These are phyloP conservation scores for Lepidurus arcticus DNA, from an alignment of 1,140 invertebrate genomes.

Conservation along the genomic window DNA sequence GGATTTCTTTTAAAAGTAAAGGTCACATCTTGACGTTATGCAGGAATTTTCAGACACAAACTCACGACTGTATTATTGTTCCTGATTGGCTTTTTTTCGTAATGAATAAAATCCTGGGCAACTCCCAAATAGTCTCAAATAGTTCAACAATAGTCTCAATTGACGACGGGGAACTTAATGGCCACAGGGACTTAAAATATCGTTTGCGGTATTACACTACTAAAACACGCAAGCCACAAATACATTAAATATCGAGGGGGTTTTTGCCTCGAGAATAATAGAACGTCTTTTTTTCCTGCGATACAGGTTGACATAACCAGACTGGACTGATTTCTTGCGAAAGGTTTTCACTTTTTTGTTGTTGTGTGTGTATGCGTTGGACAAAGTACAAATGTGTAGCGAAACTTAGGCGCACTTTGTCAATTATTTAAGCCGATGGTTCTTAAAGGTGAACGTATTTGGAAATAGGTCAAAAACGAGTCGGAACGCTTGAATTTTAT, in stretches of 20 bases:
- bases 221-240: conserved; percentile 13
- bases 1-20: no score
- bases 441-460: no score
- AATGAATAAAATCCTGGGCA: background rate
- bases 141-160: background rate
- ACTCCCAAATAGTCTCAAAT: no score
- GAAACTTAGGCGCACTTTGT: no score
- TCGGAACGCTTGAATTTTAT: no score
- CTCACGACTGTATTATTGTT: background rate
- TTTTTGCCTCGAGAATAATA: background rate
- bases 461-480: no score
- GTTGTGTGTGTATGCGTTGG: no score
- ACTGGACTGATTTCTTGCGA: background rate
- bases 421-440: no score
- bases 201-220: background rate
- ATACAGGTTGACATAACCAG: conserved; percentile 1
- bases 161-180: background rate
- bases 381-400: no score
- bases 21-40: background rate
- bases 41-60: background rate
- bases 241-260: background rate
- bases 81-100: background rate
- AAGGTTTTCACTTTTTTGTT: no score
- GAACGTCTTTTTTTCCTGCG: background rate
- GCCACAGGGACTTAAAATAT: conserved; percentile 1